Base-by-base conservation (phyloP, 2,113 vertebrate species). In the Peromyscus maniculatus region DNA sequence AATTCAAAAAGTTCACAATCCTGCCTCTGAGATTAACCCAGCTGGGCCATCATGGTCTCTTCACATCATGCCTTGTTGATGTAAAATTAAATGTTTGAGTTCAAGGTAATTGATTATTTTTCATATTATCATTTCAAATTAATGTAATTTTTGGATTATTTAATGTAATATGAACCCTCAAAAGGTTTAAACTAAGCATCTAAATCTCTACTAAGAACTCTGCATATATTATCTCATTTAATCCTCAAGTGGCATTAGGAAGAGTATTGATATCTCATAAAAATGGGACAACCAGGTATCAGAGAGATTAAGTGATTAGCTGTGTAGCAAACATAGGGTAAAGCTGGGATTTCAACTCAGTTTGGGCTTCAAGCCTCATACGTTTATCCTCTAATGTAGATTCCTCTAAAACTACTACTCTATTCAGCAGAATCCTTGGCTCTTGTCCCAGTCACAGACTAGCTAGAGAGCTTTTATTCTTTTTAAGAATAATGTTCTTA, bases 201-300 rank as follows among this genome's bases (percentile, higher is more conserved):
- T 87, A 78, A 77, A 94, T 95, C 74, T 95, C 69, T 89, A 1
- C 15, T 74, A 88, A 77, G 22, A 89, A 7, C 57, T 92, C 33
- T 92, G 26, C 19, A 88, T 72, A n/a, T 88, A 84, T 95, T 88
- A 79, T 75, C 46, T 97, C 55, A 94, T 86, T 87, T 93, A 78
- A 67, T 94, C 52, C 94, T 94, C 72, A 46, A 91, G n/a, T 24
- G 64, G 43, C 64, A 92, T 66, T 95, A 62, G 57, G n/a, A 96
- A 80, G 39, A 91, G 2, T 78, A 72, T 87, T 94, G 57, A 21
- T 90, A 88, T 43, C 43, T 96, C 82, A 80, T 92, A 80, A 88
- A 97, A 87, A 84, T 89, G 46, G 92, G 21, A 72, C 96, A 96
- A 57, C 8, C 59, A 82, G 94, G 62, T 9, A 36, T 82, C 72